Base-by-base conservation (phyloP, 1,140 invertebrate genomes). In the Copidosoma floridanum region DNA sequence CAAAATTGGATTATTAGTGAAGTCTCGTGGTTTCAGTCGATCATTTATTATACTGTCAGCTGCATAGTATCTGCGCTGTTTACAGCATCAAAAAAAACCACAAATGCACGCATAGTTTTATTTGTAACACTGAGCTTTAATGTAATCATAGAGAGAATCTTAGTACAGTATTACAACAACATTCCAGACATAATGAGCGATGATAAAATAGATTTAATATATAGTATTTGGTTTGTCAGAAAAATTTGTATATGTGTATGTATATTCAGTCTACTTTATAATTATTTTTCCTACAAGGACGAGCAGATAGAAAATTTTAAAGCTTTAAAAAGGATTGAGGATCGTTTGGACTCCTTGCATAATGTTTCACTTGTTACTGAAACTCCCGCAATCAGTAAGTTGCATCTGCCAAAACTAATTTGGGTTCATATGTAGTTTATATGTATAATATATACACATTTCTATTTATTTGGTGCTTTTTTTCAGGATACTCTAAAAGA, bases 21-120 rank as follows among this genome's bases (percentile, higher is more conserved):
- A 80, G 82, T 86, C 53, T 82, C 83, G 2, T 81, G 82, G 64
- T 78, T 86, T 57, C 85, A 85, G 61, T 82, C 83, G 1, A 71
- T 85, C 24, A 69, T 82, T n/a, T 86, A 84, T 68, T 86, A 85
- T 58, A 71, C 77, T 23, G 54, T 79, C 3, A 75, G 77, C 35
- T 73, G 84, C 24, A 67, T 85, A 23, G 61, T 85, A 3, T 79
- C 77, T 12, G 85, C 83, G 40, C 53, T 86, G 27, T 71, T 83
- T 21, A 86, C 83, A 37, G 81, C 85, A 11, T 78, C 82, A 0
- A 73, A 70, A 44, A 70, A 81, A 37, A 85, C 85, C 3, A 55
- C 65, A 7, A 72, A 77, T 43, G 81, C 83, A 11, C 73, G 85
- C 64, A 71, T 85, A 57, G 79, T 75, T 67, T 65, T 86, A 16